Evolutionary conservation across 2,888 invertebrate genomes (phyloP).

Genomic region (Enchytraeus crypticus): DNA sequence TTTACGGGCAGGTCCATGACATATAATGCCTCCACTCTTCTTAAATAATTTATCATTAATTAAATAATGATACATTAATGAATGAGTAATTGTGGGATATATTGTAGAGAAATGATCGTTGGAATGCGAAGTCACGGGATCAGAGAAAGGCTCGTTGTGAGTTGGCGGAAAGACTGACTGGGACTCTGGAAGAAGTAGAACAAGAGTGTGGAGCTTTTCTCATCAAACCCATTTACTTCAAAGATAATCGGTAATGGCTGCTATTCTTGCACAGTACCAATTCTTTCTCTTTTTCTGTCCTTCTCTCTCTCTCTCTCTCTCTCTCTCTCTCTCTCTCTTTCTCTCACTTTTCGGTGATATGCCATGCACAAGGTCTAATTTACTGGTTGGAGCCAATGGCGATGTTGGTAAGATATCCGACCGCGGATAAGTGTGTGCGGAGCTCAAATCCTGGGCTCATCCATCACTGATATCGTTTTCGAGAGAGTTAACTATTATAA

Average conservation of each 20-base stretch:
- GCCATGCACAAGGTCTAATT: too few species aligned
- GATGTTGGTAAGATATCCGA: too few species aligned
- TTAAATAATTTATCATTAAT: background rate
- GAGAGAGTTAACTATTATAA: too few species aligned
- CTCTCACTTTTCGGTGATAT: too few species aligned
- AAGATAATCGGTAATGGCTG: constrained; percentile 29
- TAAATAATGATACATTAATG: background rate
- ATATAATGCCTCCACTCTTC: too few species aligned
- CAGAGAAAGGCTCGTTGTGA: constrained; percentile 32
- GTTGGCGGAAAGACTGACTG: constrained; percentile 41
- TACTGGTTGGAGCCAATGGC: too few species aligned
- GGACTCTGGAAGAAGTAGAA: constrained; percentile 42
- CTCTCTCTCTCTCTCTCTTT: background rate
- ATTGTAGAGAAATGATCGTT: background rate
- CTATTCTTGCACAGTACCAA: background rate
- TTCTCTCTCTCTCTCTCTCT: background rate
- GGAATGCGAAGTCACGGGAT: background rate
- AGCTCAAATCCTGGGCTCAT: too few species aligned
- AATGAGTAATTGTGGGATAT: background rate
- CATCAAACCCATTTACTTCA: constrained; percentile 47
- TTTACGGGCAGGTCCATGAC: too few species aligned
- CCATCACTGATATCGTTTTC: too few species aligned
- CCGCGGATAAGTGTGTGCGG: too few species aligned
- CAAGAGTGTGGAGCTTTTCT: constrained; percentile 46
- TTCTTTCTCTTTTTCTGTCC: background rate